Evolutionary conservation across 2,113 vertebrate species (phyloP).

Genomic region (Bolborhynchus lineola): DNA sequence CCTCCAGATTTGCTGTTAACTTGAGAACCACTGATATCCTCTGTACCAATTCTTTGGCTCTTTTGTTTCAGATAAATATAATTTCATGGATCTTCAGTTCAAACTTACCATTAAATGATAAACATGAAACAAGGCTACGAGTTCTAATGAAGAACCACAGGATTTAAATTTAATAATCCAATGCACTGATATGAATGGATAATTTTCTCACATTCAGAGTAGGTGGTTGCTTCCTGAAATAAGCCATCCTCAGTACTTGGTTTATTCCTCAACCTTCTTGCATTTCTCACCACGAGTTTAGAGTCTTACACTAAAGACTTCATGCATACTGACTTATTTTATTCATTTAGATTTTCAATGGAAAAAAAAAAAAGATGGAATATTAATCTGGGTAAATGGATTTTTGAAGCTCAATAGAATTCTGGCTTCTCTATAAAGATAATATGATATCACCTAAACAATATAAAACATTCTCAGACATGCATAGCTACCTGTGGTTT

Average conservation of each 20-base stretch:
- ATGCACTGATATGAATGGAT: background rate
- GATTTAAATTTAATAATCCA: background rate
- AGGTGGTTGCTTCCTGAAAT: background rate
- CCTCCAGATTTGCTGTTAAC: background rate
- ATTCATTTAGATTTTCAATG: background rate
- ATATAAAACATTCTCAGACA: background rate
- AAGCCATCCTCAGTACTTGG: background rate
- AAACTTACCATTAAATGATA: background rate
- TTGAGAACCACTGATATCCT: background rate
- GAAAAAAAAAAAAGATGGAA: background rate
- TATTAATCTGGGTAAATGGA: background rate
- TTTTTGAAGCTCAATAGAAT: background rate
- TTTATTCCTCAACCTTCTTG: background rate
- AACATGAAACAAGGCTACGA: background rate
- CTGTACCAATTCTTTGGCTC: background rate
- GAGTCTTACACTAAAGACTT: background rate
- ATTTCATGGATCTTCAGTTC: background rate
- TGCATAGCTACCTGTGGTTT: background rate
- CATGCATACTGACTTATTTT: background rate
- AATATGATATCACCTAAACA: background rate
- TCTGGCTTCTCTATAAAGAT: background rate
- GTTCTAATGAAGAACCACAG: background rate
- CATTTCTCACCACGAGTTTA: background rate
- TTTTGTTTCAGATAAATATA: background rate
- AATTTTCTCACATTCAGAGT: background rate